Percentiles rank a stretch among this genome's conserved stretches.
Evolutionary conservation across 2,113 vertebrate genomes (phyloP).

Genomic region (Actenoides hombroni): DNA sequence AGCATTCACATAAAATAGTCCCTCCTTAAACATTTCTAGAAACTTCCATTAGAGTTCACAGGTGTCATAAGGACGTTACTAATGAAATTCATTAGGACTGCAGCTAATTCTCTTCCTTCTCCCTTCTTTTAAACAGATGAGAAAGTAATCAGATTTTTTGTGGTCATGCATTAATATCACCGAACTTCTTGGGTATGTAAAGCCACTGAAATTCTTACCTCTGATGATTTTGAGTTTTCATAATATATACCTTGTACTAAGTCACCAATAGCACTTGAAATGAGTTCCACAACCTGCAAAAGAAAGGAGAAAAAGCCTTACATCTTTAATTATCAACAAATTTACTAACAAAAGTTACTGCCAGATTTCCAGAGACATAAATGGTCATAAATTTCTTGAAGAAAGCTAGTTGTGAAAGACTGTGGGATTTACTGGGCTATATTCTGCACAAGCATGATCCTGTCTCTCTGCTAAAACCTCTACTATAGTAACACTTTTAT

Average conservation of each 20-base stretch:
- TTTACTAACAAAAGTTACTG: slow-evolving; percentile 2
- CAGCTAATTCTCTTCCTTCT: not conserved
- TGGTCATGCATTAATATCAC: not conserved
- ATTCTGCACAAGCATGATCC: slow-evolving; percentile 7
- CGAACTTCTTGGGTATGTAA: not conserved
- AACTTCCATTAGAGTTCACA: not conserved
- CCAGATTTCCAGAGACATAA: slow-evolving; percentile 19
- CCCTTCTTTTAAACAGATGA: not conserved
- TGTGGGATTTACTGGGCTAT: not conserved
- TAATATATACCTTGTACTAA: slow-evolving; percentile 94
- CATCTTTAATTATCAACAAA: not conserved
- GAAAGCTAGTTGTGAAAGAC: slow-evolving; percentile 4
- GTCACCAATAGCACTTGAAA: slow-evolving; percentile 95
- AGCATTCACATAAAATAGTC: not conserved
- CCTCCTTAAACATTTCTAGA: not conserved
- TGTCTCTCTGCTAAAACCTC: not conserved
- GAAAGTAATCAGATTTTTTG: not conserved
- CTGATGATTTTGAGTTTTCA: slow-evolving; percentile 80
- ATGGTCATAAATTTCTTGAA: not conserved
- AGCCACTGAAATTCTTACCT: slow-evolving; percentile 78
- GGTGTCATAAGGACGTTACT: not conserved
- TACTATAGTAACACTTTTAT: slow-evolving; percentile 1
- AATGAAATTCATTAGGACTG: not conserved
- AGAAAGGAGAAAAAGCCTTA: slow-evolving; percentile 13
- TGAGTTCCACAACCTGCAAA: slow-evolving; percentile 91